Evolutionary conservation across 92 coral and sea anemone genomes (phyloP).

Genomic region (Zoanthus sansibaricus): DNA sequence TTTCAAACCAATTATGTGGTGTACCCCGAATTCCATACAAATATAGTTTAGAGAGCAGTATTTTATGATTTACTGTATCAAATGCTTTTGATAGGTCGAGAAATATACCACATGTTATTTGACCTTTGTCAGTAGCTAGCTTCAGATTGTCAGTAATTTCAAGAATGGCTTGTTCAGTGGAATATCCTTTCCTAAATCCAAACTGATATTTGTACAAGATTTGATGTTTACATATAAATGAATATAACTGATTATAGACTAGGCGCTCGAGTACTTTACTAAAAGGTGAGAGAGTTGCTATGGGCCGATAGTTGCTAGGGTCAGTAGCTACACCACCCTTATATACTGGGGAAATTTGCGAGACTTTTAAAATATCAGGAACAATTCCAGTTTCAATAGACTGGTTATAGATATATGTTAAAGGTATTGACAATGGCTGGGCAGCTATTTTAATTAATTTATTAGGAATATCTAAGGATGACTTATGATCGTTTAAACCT

Average conservation of each 20-base stretch:
- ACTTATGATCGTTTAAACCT: conserved; percentile 26
- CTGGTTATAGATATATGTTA: conserved; percentile 57
- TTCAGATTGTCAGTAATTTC: no score
- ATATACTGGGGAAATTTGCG: conserved; percentile 64
- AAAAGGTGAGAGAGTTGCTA: conserved; percentile 47
- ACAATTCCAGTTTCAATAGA: conserved; percentile 65
- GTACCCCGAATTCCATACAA: no score
- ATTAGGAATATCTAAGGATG: conserved; percentile 62
- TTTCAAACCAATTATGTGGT: no score
- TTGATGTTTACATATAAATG: not conserved
- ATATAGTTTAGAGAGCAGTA: no score
- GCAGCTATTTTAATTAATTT: conserved; percentile 60
- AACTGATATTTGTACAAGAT: conserved; percentile 28
- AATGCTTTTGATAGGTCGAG: no score
- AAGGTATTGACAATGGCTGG: conserved; percentile 51
- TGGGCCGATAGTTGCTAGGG: conserved; percentile 71
- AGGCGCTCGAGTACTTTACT: conserved; percentile 43
- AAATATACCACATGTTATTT: no score
- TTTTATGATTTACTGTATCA: no score
- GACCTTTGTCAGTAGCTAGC: no score
- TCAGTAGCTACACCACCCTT: conserved; percentile 60
- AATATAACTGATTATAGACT: conserved; percentile 33
- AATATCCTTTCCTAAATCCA: conserved; percentile 9
- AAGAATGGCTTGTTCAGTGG: no score
- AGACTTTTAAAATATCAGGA: conserved; percentile 55